Conservation (phyloP, 2,797 vertebrate genomes). For the Siniperca obscura region DNA sequence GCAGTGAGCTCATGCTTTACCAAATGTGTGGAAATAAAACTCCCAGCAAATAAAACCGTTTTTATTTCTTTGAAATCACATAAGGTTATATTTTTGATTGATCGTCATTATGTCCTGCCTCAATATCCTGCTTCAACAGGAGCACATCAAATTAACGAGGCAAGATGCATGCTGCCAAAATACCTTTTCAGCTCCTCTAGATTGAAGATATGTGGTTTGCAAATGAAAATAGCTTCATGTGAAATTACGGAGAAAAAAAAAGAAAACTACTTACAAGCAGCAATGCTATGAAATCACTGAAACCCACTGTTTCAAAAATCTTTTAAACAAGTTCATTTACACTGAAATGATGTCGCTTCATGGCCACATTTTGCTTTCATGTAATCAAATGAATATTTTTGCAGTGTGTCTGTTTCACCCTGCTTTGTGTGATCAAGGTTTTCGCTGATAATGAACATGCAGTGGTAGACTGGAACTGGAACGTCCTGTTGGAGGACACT, state of each 20-base stretch:
- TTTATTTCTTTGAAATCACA: conserved; percentile 32
- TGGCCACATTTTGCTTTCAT: conserved; percentile 15
- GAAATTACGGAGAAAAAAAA: neutral
- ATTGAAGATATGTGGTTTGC: neutral
- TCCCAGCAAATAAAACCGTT: neutral
- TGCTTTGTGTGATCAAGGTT: conserved; percentile 53
- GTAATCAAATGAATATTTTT: neutral
- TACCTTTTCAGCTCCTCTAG: conserved; percentile 9
- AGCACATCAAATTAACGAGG: conserved; percentile 52
- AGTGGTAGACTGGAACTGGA: conserved; percentile 35
- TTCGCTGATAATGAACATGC: conserved; percentile 40
- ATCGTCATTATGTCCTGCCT: conserved; percentile 28
- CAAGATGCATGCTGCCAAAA: neutral
- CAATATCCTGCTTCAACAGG: conserved; percentile 1
- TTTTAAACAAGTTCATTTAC: neutral
- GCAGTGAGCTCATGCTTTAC: neutral
- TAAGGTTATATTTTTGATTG: conserved; percentile 28
- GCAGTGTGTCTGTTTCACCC: conserved; percentile 8
- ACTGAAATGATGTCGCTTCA: conserved; percentile 7
- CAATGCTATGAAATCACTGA: neutral
- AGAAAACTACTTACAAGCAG: neutral
- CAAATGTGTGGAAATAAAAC: conserved; percentile 3
- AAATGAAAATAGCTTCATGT: neutral
- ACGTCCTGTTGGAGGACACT: conserved; percentile 49
- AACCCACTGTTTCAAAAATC: neutral